phyloP scores from a whole-genome alignment of 2,113 vertebrate genomes.

The Condylura cristata region DNA sequence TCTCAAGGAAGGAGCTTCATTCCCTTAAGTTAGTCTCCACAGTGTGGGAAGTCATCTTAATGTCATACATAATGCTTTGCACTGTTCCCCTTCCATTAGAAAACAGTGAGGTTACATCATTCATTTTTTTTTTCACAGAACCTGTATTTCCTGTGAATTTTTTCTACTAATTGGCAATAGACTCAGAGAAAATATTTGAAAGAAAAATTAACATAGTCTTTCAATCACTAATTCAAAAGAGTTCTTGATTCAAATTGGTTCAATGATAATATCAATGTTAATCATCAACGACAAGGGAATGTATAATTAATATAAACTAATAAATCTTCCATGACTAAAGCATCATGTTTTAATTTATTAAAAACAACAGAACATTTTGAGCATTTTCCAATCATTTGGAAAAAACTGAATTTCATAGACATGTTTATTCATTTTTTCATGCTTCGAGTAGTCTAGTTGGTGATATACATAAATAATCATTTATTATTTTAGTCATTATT shows the following conservation, averaged over 20 bases:
- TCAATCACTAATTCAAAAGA: background rate
- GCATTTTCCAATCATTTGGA: background rate
- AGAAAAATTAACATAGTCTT: background rate
- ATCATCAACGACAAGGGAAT: background rate
- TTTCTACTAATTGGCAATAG: background rate
- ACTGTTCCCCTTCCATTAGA: background rate
- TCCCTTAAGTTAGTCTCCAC: background rate
- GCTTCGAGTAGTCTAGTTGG: background rate
- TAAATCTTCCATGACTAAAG: background rate
- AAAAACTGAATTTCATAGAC: background rate
- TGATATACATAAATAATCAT: background rate
- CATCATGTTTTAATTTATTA: background rate
- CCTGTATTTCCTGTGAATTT: background rate
- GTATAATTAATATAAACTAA: background rate
- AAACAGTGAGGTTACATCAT: background rate
- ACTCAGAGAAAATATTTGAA: slow-evolving; percentile 21
- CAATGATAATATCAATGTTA: background rate
- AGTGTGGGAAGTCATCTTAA: background rate
- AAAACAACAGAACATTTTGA: background rate
- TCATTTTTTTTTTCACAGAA: background rate
- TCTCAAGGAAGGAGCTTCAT: background rate
- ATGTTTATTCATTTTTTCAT: background rate
- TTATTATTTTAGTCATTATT: too few relatives aligned
- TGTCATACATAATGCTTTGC: background rate
- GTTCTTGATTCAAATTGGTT: background rate